phyloP scores from a whole-genome alignment of 2,113 vertebrate species.

The Osmerus mordax region DNA sequence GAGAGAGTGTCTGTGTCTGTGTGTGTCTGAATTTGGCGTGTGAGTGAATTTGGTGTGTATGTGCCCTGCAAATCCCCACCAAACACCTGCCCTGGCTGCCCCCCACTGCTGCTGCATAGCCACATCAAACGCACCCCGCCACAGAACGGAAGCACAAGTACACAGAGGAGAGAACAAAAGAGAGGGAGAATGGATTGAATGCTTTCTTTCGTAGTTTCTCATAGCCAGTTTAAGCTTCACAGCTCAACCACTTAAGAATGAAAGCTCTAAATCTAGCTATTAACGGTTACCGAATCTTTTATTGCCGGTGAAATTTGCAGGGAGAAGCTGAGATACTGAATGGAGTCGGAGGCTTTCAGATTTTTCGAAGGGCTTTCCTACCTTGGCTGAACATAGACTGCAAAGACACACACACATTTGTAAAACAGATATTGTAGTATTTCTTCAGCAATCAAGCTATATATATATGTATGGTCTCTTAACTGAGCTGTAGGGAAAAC shows the following conservation, averaged over 20 bases:
- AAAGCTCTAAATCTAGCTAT: slow-evolving; percentile 32
- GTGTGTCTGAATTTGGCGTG: slow-evolving; percentile 6
- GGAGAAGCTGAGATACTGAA: too few species aligned
- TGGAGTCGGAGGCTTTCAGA: too few species aligned
- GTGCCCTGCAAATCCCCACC: slow-evolving; percentile 35
- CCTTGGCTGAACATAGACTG: too few species aligned
- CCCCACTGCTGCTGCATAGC: slow-evolving; percentile 18
- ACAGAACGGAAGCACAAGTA: slow-evolving; percentile 34
- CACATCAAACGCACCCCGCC: slow-evolving; percentile 30
- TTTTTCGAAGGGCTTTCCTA: too few species aligned
- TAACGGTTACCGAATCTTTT: slow-evolving; percentile 3
- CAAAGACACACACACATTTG: too few species aligned
- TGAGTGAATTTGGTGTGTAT: slow-evolving; percentile 5
- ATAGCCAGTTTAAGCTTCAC: slow-evolving; percentile 46
- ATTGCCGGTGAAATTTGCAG: neutral
- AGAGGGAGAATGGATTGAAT: neutral
- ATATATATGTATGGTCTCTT: too few species aligned
- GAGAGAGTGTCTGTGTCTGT: slow-evolving; percentile 8
- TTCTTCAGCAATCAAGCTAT: too few species aligned
- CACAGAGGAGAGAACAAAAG: slow-evolving; percentile 29
- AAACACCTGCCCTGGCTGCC: slow-evolving; percentile 42
- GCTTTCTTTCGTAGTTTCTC: slow-evolving; percentile 8
- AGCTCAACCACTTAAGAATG: slow-evolving; percentile 26
- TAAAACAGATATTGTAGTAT: too few species aligned
- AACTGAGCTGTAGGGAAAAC: neutral